Base-by-base conservation (phyloP, 2,888 invertebrate species). In the Cataglyphis rosenhaueri region DNA sequence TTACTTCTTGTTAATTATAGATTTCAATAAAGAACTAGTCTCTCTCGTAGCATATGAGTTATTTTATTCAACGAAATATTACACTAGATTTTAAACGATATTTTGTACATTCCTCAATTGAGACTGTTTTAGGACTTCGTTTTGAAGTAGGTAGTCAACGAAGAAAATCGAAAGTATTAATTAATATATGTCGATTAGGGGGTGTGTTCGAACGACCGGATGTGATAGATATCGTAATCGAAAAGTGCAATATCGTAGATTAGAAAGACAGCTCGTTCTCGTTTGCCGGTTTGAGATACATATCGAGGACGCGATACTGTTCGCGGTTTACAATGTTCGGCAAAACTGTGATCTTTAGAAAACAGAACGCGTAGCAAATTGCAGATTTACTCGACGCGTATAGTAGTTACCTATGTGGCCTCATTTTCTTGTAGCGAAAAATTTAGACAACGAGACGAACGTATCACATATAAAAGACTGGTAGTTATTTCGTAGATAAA, bases 321-420 rank as follows among this genome's bases (percentile, higher is more conserved):
- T 92, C 88, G 91, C 90, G 88, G 89, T 59, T 64, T 91, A 88
- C 91, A 92, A 91, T 91, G 91, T 93, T 93, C 92, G 91, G 91
- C 84, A 92, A 93, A 92, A 93, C 93, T 94, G 94, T 94, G 94
- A 94, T 94, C 92, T 91, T 91, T 94, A 94, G 92, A 85, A 85
- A 84, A 70, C 71, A 78, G 70, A 81, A 78, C 29, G 62, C 62
- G 82, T 86, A 83, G 85, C 64, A 52, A 78, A 86, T 83, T 79
- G 73, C 89, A 91, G 86, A 66, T 83, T 66, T 71, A 83, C 66
- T 86, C 70, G 89, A 84, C 83, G 48, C 48, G 85, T 76, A 76
- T 76, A 76, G 86, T 90, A 92, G 89, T 89, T 87, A 92, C 93
- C 93, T 84, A 92, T 84, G 92, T 88, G 93, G 93, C 93, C 93